Conservation (phyloP, 2,113 vertebrate genomes). For the Mus spicilegus region DNA sequence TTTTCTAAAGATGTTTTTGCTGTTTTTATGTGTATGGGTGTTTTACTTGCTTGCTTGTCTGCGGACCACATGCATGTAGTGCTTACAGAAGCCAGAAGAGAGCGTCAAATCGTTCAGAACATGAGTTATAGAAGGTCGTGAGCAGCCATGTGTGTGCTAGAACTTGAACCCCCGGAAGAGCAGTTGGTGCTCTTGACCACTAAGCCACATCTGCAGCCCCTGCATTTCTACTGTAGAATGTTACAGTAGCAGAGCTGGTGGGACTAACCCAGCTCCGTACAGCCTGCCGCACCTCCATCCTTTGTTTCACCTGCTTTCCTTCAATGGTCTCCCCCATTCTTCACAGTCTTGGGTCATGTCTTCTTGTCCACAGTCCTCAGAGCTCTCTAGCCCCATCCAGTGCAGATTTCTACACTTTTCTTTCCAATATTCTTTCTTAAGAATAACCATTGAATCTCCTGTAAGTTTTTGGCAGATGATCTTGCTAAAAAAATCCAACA, state of each 20-base stretch:
- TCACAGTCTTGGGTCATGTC: not conserved
- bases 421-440: slow-evolving; percentile 24
- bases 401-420: not conserved
- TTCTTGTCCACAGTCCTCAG: not conserved
- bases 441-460: not conserved
- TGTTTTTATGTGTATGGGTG: not conserved
- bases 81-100: not conserved
- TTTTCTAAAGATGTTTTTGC: not conserved
- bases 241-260: not conserved
- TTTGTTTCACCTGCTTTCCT: slow-evolving; percentile 16
- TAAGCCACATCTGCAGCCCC: not conserved
- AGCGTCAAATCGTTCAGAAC: not conserved
- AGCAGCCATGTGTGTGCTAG: not conserved
- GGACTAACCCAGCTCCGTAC: not conserved
- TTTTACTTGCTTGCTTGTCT: not conserved
- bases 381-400: not conserved
- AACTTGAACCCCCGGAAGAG: not conserved
- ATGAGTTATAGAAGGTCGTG: not conserved
- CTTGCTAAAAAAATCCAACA: not conserved
- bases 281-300: not conserved
- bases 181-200: not conserved
- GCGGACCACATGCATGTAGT: not conserved
- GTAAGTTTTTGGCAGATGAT: not conserved
- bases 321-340: not conserved
- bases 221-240: not conserved